These are phyloP conservation scores for Indicator indicator DNA, from an alignment of 2,113 vertebrate genomes.

Conservation along the genomic window DNA sequence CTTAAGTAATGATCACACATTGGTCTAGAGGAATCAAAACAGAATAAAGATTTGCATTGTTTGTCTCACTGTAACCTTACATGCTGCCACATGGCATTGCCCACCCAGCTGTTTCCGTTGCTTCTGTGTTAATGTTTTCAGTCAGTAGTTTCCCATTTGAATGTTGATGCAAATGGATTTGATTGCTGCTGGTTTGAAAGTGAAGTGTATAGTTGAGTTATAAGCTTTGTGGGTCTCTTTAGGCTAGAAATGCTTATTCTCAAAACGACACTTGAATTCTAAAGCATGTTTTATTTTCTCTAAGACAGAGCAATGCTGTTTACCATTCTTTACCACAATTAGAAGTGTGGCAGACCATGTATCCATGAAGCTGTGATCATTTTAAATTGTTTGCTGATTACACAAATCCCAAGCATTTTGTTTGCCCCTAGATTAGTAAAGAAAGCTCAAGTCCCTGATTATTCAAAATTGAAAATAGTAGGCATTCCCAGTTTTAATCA, in stretches of 20 bases:
- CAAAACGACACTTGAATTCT: neutral
- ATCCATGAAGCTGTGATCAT: neutral
- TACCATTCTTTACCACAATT: neutral
- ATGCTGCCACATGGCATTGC: neutral
- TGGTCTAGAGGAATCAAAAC: neutral
- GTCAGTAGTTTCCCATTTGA: neutral
- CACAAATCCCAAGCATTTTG: neutral
- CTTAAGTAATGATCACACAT: neutral
- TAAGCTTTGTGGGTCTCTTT: conserved; percentile 16
- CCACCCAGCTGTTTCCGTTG: neutral
- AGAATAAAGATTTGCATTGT: neutral
- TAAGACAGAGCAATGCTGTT: neutral
- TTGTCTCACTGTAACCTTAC: neutral
- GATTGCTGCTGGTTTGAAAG: conserved; percentile 31
- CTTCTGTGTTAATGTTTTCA: neutral
- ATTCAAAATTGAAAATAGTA: neutral
- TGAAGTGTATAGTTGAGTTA: neutral
- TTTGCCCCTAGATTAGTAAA: neutral
- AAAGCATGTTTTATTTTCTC: neutral
- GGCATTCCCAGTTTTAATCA: neutral
- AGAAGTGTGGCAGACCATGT: neutral
- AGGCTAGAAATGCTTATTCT: neutral
- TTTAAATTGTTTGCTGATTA: neutral
- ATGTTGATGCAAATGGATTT: neutral
- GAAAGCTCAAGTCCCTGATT: neutral